Evolutionary conservation across 2,888 invertebrate genomes (phyloP).

Genomic region (Galerucella pusilla): DNA sequence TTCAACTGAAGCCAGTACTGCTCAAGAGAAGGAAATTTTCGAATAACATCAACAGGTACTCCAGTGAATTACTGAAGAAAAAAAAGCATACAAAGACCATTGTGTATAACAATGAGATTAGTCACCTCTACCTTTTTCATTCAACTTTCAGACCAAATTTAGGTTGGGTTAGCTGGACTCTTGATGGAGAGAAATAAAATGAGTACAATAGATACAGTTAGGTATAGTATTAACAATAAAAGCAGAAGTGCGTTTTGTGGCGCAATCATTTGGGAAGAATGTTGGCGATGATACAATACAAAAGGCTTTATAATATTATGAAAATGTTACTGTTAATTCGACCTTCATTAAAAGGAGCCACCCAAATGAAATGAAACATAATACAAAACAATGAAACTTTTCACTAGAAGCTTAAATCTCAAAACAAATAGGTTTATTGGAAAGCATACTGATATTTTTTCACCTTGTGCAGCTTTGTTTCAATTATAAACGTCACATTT

Average conservation of each 20-base stretch:
- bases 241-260: slow-evolving; percentile 28
- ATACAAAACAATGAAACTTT: too few relatives aligned
- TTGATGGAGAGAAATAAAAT: slow-evolving; percentile 29
- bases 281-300: not conserved
- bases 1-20: not conserved
- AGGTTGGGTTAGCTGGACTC: slow-evolving; percentile 30
- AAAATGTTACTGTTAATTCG: too few relatives aligned
- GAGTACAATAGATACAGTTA: slow-evolving; percentile 34
- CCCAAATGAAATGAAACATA: too few relatives aligned
- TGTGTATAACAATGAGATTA: slow-evolving; percentile 42
- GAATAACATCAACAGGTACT: slow-evolving; percentile 42
- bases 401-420: too few relatives aligned
- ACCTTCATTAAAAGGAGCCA: too few relatives aligned
- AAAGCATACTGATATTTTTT: too few relatives aligned
- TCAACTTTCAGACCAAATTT: slow-evolving; percentile 39
- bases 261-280: slow-evolving; percentile 8
- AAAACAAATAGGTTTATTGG: too few relatives aligned
- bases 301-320: too few relatives aligned
- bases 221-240: slow-evolving; percentile 37
- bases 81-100: slow-evolving; percentile 41
- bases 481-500: too few relatives aligned
- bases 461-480: too few relatives aligned
- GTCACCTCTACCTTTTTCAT: slow-evolving; percentile 43
- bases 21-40: not conserved
- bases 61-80: slow-evolving; percentile 23